These are phyloP conservation scores for Melanocharis versteri DNA, from an alignment of 2,113 vertebrate species.

Conservation along the genomic window DNA sequence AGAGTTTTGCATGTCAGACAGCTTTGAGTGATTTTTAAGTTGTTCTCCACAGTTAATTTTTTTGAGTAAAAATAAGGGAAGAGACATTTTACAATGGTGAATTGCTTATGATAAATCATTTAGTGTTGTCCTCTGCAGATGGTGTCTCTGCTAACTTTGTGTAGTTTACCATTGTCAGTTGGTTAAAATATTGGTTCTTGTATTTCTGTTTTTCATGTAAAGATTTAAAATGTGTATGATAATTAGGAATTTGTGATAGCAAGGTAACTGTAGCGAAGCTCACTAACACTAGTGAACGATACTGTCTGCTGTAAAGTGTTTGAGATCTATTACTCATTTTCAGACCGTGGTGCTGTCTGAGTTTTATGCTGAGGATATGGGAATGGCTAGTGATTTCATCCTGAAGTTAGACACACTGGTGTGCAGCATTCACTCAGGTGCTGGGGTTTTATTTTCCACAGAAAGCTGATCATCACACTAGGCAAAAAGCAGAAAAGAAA, in stretches of 20 bases:
- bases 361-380: neutral
- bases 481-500: slow-evolving; percentile 96
- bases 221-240: neutral
- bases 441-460: slow-evolving; percentile 51
- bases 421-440: neutral
- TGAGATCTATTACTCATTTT: neutral
- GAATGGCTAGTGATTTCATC: neutral
- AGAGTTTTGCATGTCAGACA: neutral
- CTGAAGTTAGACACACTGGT: neutral
- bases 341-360: neutral
- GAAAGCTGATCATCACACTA: slow-evolving; percentile 96
- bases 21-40: neutral
- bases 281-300: neutral
- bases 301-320: neutral
- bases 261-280: neutral
- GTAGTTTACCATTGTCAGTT: neutral
- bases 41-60: neutral
- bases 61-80: neutral
- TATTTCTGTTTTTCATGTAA: neutral
- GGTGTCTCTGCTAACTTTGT: neutral
- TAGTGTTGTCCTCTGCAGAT: neutral
- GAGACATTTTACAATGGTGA: neutral
- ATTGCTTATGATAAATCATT: neutral
- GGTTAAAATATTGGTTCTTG: neutral
- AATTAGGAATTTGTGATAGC: neutral